Base-by-base conservation (phyloP, 2,888 invertebrate genomes). In the Chironomus riparius region DNA sequence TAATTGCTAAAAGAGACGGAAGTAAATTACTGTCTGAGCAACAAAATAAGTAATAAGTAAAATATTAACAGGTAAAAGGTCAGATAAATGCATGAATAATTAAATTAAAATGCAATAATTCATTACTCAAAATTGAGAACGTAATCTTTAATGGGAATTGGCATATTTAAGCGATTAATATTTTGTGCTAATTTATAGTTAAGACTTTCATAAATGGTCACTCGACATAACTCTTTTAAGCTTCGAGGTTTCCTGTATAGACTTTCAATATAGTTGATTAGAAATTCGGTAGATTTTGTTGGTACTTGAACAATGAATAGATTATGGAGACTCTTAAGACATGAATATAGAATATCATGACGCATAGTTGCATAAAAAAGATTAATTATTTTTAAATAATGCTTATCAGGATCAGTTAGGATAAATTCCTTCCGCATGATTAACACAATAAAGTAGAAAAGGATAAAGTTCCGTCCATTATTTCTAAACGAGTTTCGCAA, bases 211-310 rank as follows among this genome's bases (percentile, higher is more conserved):
- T 91, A 91, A 78, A 92, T 91, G 78, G 87, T 86, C 72, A 91
- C 88, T 21, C 92, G 86, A 65, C 90, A 87, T 77, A 91, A 87
- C 82, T 92, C 91, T 81, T 91, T 91, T n/a, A 92, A 85, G 78
- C 87, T 88, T 65, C 91, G 85, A 10, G 92, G 92, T 77, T 87
- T 85, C 50, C 88, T 88, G 79, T 89, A 88, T 78, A 92, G 83
- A 73, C 87, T 86, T 78, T 89, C 87, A 78, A 91, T 87, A 47
- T 90, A 83, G 77, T 86, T 85, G 77, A 88, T 88, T 65, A 90
- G 85, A 79, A 88, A 87, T 82, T 88, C 88, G 18, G 89, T 88
- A 82, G 86, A 86, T 82, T 87, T 87, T 77, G 86, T 88, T 68
- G 89, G 88, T 78, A 88, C 88, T 84, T 87, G 87, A 82, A 87